These are phyloP conservation scores for Netelia inedita DNA, from an alignment of 2,888 invertebrate species.

Conservation along the genomic window DNA sequence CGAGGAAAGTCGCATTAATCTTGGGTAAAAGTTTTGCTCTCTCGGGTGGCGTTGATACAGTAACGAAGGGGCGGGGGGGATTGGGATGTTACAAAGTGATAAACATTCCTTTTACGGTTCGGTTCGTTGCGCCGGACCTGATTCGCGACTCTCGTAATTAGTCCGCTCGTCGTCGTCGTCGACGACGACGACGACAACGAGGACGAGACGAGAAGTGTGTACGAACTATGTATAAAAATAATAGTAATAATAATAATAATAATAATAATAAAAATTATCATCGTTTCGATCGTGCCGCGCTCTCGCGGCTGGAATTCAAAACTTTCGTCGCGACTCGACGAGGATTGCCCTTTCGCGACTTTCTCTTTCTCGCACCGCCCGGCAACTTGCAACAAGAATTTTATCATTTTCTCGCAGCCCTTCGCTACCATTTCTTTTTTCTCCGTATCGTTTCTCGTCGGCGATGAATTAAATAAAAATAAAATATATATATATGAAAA, in stretches of 20 bases:
- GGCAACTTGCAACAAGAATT: not conserved
- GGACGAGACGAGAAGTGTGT: not conserved
- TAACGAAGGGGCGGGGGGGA: not conserved
- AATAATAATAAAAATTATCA: conserved; percentile 4
- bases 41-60: not conserved
- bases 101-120: conserved; percentile 62
- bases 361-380: conserved; percentile 46
- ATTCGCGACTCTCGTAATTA: conserved; percentile 71
- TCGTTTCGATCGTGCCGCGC: conserved; percentile 21
- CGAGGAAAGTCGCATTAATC: not conserved
- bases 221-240: not conserved
- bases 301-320: conserved; percentile 67
- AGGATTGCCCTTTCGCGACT: conserved; percentile 49
- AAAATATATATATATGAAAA: not conserved
- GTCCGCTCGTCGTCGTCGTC: conserved; percentile 26
- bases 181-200: conserved; percentile 16
- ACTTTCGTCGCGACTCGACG: conserved; percentile 29
- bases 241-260: conserved; percentile 22
- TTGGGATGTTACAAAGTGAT: conserved; percentile 65
- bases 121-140: conserved; percentile 62
- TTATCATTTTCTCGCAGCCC: conserved; percentile 1
- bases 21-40: conserved; percentile 1
- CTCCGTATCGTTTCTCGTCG: not conserved
- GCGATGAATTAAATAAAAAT: not conserved
- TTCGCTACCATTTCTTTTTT: not conserved